A percentile compares a stretch with the other conserved stretches of the same genome.
These are phyloP conservation scores for Ceyx margarethae DNA, from an alignment of 2,113 vertebrate species.

Conservation along the genomic window DNA sequence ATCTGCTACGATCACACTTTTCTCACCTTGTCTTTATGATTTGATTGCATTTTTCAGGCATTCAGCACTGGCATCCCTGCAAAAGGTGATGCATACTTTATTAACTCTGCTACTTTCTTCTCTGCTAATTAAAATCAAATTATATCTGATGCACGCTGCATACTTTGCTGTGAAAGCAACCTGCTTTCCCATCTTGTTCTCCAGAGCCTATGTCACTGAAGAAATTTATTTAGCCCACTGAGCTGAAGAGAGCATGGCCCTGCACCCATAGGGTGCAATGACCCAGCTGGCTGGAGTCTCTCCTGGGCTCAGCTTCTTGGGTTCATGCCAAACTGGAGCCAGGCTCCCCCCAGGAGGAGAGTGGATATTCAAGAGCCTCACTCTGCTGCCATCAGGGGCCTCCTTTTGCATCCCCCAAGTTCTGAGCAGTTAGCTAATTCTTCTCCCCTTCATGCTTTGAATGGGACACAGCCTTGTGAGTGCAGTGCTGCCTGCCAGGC, in stretches of 20 bases:
- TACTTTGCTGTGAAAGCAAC: not conserved
- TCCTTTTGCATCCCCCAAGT: not conserved
- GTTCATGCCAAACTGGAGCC: not conserved
- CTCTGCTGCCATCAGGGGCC: not conserved
- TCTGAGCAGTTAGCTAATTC: not conserved
- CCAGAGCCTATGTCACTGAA: not conserved
- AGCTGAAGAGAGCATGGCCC: not conserved
- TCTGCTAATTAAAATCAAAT: constrained; percentile 30
- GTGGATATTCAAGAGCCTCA: not conserved
- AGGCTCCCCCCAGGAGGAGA: not conserved
- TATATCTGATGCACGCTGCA: not conserved
- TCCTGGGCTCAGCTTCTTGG: not conserved
- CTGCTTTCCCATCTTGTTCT: not conserved
- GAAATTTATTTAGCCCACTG: not conserved
- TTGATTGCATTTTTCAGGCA: not conserved
- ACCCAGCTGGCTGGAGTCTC: not conserved
- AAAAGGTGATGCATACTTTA: not conserved
- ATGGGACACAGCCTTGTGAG: not conserved
- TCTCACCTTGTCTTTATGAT: not conserved
- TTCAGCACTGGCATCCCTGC: not conserved
- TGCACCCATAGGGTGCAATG: not conserved
- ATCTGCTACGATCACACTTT: not conserved
- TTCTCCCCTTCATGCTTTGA: accelerated
- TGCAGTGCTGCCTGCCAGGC: not conserved
- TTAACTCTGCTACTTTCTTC: constrained; percentile 1